phyloP scores from a whole-genome alignment of 92 coral and sea anemone genomes.

The Meandrina meandrites region DNA sequence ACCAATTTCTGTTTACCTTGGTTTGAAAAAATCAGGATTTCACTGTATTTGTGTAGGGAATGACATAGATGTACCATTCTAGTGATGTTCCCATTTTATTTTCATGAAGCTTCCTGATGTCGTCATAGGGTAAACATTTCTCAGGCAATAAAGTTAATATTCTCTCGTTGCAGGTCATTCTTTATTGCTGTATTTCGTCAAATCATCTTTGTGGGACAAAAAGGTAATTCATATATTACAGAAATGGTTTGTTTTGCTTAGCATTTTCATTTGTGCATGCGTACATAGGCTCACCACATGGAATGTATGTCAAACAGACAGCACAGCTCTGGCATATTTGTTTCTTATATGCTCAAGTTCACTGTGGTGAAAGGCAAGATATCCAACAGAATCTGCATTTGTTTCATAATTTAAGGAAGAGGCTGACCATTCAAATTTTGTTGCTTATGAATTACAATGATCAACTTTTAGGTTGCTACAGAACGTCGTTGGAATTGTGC shows the following conservation, averaged over 20 bases:
- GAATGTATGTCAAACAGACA: no score
- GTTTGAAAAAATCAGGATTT: no score
- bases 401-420: no score
- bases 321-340: no score
- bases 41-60: no score
- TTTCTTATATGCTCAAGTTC: no score
- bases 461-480: slow-evolving; percentile 77
- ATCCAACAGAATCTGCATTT: not conserved
- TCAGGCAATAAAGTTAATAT: not conserved
- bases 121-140: no score
- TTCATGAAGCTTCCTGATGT: no score
- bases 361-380: not conserved
- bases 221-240: slow-evolving; percentile 65
- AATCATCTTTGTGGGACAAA: slow-evolving; percentile 86
- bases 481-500: slow-evolving; percentile 92
- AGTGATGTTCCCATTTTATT: no score
- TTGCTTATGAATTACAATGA: not conserved
- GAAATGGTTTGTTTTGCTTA: not conserved
- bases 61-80: no score
- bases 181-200: slow-evolving; percentile 95
- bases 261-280: not conserved
- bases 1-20: no score
- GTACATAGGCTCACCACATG: not conserved
- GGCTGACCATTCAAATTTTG: not conserved
- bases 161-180: slow-evolving; percentile 67